These are phyloP conservation scores for Melanophora roralis DNA, from an alignment of 2,888 invertebrate genomes.

Conservation along the genomic window DNA sequence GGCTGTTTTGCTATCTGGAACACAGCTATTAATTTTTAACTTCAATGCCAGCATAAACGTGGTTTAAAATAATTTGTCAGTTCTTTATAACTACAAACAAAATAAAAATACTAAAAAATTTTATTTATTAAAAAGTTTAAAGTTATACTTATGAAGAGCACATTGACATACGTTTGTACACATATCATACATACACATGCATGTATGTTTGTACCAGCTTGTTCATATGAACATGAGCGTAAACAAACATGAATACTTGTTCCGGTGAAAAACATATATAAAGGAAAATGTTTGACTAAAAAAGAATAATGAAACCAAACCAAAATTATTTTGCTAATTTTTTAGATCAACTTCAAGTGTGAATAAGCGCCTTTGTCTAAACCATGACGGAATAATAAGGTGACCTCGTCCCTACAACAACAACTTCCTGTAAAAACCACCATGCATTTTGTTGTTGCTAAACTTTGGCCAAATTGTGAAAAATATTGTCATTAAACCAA, in stretches of 20 bases:
- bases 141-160: slow-evolving; percentile 46
- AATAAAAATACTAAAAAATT: slow-evolving; percentile 49
- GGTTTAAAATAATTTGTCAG: slow-evolving; percentile 56
- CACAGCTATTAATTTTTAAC: not conserved
- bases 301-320: slow-evolving; percentile 30
- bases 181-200: slow-evolving; percentile 3
- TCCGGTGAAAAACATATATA: not conserved
- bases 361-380: no score
- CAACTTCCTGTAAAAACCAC: no score
- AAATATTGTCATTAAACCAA: no score
- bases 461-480: no score
- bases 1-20: no score
- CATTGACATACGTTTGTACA: slow-evolving; percentile 3
- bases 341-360: no score
- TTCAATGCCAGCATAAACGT: slow-evolving; percentile 5
- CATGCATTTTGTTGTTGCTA: no score
- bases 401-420: no score
- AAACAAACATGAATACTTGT: slow-evolving; percentile 23
- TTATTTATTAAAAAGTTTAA: slow-evolving; percentile 52
- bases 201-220: slow-evolving; percentile 31
- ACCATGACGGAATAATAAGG: no score
- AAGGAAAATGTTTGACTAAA: not conserved
- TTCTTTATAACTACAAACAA: slow-evolving; percentile 5
- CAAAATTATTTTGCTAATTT: no score
- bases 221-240: slow-evolving; percentile 9